These are phyloP conservation scores for Liodrosophila aerea DNA, from an alignment of 2,888 invertebrate genomes.

Conservation along the genomic window DNA sequence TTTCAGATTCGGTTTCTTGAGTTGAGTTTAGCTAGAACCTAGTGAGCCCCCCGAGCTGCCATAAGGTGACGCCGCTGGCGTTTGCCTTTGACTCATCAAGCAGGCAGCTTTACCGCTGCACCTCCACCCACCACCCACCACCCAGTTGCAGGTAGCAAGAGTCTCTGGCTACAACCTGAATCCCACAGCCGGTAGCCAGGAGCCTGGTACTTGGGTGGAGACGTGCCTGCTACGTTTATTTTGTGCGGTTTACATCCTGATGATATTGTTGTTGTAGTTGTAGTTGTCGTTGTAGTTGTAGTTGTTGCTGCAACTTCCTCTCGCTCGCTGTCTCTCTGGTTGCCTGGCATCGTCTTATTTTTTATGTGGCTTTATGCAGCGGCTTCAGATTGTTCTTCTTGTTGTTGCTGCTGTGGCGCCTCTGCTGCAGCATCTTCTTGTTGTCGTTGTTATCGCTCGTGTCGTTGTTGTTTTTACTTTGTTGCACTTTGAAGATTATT, in stretches of 20 bases:
- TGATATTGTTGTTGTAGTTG: conserved; percentile 8
- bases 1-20: too few relatives aligned
- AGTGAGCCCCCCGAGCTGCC: too few relatives aligned
- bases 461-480: conserved; percentile 65
- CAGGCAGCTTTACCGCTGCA: too few relatives aligned
- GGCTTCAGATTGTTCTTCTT: conserved; percentile 43
- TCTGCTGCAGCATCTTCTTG: conserved; percentile 6
- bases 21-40: too few relatives aligned
- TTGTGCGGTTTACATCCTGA: conserved; percentile 54
- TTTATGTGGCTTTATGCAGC: conserved; percentile 64
- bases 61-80: too few relatives aligned
- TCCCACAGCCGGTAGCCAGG: not conserved
- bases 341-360: conserved; percentile 43
- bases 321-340: conserved; percentile 28
- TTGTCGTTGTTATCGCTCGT: conserved; percentile 32
- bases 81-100: too few relatives aligned
- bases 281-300: conserved; percentile 5
- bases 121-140: not conserved
- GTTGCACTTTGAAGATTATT: conserved; percentile 77
- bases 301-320: conserved; percentile 4
- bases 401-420: conserved; percentile 8
- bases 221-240: conserved; percentile 54
- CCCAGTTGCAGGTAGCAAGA: conserved; percentile 5
- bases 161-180: not conserved
- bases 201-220: conserved; percentile 8